Percentiles rank a stretch among this genome's conserved stretches.
Conservation (phyloP, 2,888 invertebrate species). For the Machimus rusticus region DNA sequence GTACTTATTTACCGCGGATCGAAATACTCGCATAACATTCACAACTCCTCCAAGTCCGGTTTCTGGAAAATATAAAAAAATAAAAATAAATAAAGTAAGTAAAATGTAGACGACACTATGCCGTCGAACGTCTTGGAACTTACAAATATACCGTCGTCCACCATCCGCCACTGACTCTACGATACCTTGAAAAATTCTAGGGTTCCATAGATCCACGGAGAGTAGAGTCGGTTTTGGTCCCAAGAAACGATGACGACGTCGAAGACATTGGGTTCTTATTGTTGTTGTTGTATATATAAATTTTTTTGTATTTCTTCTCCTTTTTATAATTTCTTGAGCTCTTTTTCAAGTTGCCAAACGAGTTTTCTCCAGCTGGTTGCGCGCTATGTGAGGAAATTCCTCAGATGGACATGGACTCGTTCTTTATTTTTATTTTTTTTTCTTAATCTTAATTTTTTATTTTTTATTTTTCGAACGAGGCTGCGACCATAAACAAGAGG, state of each 20-base stretch:
- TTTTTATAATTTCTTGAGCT: slow-evolving; percentile 23
- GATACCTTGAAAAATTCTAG: neutral
- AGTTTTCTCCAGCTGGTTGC: slow-evolving; percentile 39
- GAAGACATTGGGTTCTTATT: neutral
- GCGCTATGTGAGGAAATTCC: slow-evolving; percentile 37
- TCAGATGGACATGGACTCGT: slow-evolving; percentile 19
- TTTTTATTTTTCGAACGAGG: neutral
- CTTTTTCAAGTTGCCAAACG: slow-evolving; percentile 30
- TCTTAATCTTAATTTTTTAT: neutral
- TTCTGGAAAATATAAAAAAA: neutral
- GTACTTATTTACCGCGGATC: neutral
- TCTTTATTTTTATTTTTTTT: neutral
- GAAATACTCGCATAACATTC: slow-evolving; percentile 1
- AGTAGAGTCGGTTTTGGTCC: neutral
- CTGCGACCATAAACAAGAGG: slow-evolving; percentile 23
- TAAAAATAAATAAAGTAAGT: neutral
- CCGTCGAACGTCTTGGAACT: neutral
- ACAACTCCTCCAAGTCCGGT: slow-evolving; percentile 38
- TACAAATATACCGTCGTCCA: neutral
- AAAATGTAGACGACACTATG: slow-evolving; percentile 8
- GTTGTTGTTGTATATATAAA: too few relatives aligned
- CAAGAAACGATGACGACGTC: slow-evolving; percentile 30
- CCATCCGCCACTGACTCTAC: neutral
- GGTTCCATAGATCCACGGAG: slow-evolving; percentile 20
- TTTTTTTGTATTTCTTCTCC: neutral